Percentiles rank a stretch among this genome's conserved stretches.
These are phyloP conservation scores for Colletes latitarsis DNA, from an alignment of 1,140 invertebrate genomes.

Conservation along the genomic window DNA sequence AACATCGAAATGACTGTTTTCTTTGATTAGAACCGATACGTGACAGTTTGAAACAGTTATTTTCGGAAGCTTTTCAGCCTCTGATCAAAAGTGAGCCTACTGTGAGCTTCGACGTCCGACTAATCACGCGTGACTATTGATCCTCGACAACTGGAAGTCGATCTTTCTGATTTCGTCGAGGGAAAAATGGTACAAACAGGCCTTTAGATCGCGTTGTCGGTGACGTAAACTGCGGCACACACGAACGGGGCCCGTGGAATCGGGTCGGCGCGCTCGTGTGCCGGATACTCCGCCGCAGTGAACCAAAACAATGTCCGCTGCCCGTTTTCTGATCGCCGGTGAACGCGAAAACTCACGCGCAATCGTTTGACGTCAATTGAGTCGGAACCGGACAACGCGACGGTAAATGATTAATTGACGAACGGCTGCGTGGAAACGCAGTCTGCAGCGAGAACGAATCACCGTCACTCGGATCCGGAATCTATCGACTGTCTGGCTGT, in stretches of 20 bases:
- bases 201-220: not conserved
- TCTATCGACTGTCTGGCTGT: not conserved
- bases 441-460: not conserved
- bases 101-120: too few relatives aligned
- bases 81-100: too few relatives aligned
- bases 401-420: slow-evolving; percentile 46
- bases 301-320: slow-evolving; percentile 44
- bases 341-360: slow-evolving; percentile 31
- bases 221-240: slow-evolving; percentile 20
- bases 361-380: slow-evolving; percentile 56
- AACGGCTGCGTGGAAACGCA: not conserved
- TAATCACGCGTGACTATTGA: too few relatives aligned
- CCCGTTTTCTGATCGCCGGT: slow-evolving; percentile 23
- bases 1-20: too few relatives aligned
- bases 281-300: slow-evolving; percentile 45
- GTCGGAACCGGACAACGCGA: slow-evolving; percentile 53
- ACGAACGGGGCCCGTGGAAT: slow-evolving; percentile 22
- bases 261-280: slow-evolving; percentile 36
- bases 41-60: too few relatives aligned
- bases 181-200: too few relatives aligned
- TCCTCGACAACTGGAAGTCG: too few relatives aligned
- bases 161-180: too few relatives aligned
- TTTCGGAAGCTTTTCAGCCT: too few relatives aligned
- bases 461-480: slow-evolving; percentile 29
- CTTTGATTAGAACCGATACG: too few relatives aligned